Percentiles rank a stretch among this genome's conserved stretches.
Evolutionary conservation across 2,113 vertebrate species (phyloP).

Genomic region (Pollimyrus isidori): DNA sequence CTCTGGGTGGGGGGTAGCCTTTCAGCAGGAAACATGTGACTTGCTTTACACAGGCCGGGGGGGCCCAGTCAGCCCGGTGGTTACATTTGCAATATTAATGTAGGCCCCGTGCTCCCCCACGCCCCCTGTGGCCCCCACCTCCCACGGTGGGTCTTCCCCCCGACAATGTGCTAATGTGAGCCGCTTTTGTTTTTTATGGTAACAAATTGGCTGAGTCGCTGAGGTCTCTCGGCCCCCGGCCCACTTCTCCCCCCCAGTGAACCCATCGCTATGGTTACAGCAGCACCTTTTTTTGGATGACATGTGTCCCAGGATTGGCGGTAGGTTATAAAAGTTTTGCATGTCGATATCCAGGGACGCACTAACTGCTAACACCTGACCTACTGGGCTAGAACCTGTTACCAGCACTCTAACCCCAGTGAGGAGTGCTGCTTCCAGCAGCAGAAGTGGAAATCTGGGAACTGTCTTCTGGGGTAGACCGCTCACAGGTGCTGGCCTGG

Average conservation of each 20-base stretch:
- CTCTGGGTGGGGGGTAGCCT: not conserved
- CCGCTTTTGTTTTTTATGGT: not conserved
- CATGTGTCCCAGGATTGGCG: not conserved
- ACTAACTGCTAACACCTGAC: not conserved
- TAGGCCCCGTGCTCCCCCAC: not conserved
- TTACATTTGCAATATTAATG: not conserved
- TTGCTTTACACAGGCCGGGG: not conserved
- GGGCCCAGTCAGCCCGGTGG: not conserved
- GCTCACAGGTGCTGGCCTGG: not conserved
- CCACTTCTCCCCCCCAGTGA: not conserved
- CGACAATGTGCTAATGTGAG: not conserved
- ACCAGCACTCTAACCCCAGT: not conserved
- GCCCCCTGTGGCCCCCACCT: not conserved
- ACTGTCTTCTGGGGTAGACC: not conserved
- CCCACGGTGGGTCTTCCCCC: not conserved
- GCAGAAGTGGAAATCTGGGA: not conserved
- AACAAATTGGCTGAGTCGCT: not conserved
- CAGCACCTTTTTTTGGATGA: not conserved
- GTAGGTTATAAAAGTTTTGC: not conserved
- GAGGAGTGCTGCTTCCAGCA: not conserved
- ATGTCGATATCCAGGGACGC: not conserved
- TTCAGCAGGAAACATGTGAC: conserved; percentile 3
- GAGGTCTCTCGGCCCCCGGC: not conserved
- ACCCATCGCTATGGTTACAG: not conserved
- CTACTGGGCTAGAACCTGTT: not conserved